Base-by-base conservation (phyloP, 1,140 invertebrate genomes). In the Condylostylus longicornis region DNA sequence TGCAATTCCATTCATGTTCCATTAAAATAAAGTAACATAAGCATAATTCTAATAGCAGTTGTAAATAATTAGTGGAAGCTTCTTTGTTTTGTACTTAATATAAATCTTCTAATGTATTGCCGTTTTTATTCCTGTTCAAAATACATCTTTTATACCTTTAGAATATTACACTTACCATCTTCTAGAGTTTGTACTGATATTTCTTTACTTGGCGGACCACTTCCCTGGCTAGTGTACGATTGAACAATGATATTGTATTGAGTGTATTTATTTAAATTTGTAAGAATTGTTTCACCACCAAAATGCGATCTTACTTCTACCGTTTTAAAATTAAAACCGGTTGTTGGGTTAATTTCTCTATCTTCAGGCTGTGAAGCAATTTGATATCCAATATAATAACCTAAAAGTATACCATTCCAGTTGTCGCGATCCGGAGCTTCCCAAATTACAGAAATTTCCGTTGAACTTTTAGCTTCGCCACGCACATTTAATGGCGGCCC, bases 341-440 rank as follows among this genome's bases (percentile, higher is more conserved):
- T 56, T 10, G 62, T 52, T 19, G 55, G 52, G 42, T 55, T 50
- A 28, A 55, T 48, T 41, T 58, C 49, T 42, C 60, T 58, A 31
- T 55, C 53, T 35, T 64, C 58, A 40, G 59, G 54, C 27, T 53
- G 50, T 12, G 60, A 36, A 1, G 71, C 66, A 56, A 74, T 77
- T 60, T 82, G 79, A 65, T 88, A 93, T 33, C 89, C 88, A 7
- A 95, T 77, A 53, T 94, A 88, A 58, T 94, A 96, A 13, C 90
- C 90, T 2, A 87, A 70, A 44, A 95, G 75, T 44, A 84, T 81
- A 10, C 90, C 91, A 61, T 95, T 91, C 77, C 83, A 87, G 34
- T 84, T 67, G 54, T 89, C 82, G 44, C 77, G 67, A 42, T 78
- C 73, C 10, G 90, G 89, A 9, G 88, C 82, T 63, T 85, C 79